Percentiles rank a stretch among this genome's conserved stretches.
These are phyloP conservation scores for Clarias pachynema DNA, from an alignment of 2,797 vertebrate species.

Conservation along the genomic window DNA sequence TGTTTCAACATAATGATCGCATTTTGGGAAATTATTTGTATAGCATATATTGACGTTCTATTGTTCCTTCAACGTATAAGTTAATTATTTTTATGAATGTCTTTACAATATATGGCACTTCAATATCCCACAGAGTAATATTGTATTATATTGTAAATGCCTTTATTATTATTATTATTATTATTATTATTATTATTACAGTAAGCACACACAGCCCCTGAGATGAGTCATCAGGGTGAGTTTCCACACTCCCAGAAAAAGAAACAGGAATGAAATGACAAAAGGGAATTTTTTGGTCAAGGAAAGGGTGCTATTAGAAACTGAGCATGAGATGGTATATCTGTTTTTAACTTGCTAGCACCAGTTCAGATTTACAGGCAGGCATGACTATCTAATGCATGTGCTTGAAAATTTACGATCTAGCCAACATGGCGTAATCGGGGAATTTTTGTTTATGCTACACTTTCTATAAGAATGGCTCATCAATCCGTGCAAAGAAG, in stretches of 20 bases:
- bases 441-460: slow-evolving; percentile 29
- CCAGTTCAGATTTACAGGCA: slow-evolving; percentile 10
- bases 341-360: slow-evolving; percentile 46
- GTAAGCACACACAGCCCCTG: neutral
- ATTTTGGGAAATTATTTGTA: neutral
- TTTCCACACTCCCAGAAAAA: slow-evolving; percentile 47
- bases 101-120: neutral
- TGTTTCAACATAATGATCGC: neutral
- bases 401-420: slow-evolving; percentile 3
- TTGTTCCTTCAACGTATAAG: neutral
- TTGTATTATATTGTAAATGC: neutral
- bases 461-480: slow-evolving; percentile 27
- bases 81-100: neutral
- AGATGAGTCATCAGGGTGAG: slow-evolving; percentile 22
- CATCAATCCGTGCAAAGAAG: neutral
- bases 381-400: slow-evolving; percentile 6
- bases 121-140: neutral
- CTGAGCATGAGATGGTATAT: slow-evolving; percentile 64
- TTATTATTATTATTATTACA: neutral
- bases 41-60: neutral
- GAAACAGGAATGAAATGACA: slow-evolving; percentile 31
- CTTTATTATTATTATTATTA: neutral
- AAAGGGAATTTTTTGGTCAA: slow-evolving; percentile 50
- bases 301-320: slow-evolving; percentile 67
- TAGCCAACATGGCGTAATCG: neutral